These are phyloP conservation scores for Drosophila lacteicornis DNA, from an alignment of 1,140 invertebrate genomes.

Conservation along the genomic window DNA sequence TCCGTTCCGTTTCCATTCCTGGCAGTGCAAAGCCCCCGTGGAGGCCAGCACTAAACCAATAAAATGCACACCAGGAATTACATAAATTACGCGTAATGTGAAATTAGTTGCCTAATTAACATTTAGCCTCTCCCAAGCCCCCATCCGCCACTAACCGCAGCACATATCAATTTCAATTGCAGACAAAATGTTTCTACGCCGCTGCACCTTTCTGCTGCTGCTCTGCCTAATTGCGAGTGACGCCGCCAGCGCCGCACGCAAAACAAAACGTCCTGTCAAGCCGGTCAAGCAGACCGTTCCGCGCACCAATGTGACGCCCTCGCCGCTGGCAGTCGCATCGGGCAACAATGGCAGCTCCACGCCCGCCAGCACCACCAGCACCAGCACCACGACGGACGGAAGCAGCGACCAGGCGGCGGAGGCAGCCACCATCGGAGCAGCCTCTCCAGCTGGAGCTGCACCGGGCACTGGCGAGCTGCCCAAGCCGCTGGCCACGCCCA, in stretches of 20 bases:
- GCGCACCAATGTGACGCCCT: slow-evolving; percentile 80
- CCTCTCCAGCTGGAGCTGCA: slow-evolving; percentile 25
- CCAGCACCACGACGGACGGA: slow-evolving; percentile 41
- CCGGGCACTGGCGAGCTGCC: slow-evolving; percentile 54
- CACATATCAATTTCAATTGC: slow-evolving; percentile 25
- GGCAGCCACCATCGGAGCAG: slow-evolving; percentile 25
- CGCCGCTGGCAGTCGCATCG: slow-evolving; percentile 49
- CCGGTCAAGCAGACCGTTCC: slow-evolving; percentile 81
- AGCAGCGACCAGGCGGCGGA: slow-evolving; percentile 34
- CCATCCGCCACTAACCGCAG: slow-evolving; percentile 9
- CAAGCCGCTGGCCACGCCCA: slow-evolving; percentile 62
- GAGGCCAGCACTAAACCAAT: slow-evolving; percentile 64
- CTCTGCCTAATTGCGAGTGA: slow-evolving; percentile 80
- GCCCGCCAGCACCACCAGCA: slow-evolving; percentile 41
- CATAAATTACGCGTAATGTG: slow-evolving; percentile 78
- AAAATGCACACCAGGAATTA: slow-evolving; percentile 76
- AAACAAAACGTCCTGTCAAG: slow-evolving; percentile 84
- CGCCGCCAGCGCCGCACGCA: slow-evolving; percentile 78
- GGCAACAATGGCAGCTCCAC: slow-evolving; percentile 39
- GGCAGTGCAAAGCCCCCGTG: slow-evolving; percentile 50
- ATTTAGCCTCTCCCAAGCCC: slow-evolving; percentile 47
- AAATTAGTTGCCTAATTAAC: slow-evolving; percentile 78
- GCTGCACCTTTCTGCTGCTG: slow-evolving; percentile 76
- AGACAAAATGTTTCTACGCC: slow-evolving; percentile 82
- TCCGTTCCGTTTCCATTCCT: slow-evolving; percentile 63